Evolutionary conservation across 2,888 invertebrate genomes (phyloP).

Genomic region (Prosopocoilus inquinatus): DNA sequence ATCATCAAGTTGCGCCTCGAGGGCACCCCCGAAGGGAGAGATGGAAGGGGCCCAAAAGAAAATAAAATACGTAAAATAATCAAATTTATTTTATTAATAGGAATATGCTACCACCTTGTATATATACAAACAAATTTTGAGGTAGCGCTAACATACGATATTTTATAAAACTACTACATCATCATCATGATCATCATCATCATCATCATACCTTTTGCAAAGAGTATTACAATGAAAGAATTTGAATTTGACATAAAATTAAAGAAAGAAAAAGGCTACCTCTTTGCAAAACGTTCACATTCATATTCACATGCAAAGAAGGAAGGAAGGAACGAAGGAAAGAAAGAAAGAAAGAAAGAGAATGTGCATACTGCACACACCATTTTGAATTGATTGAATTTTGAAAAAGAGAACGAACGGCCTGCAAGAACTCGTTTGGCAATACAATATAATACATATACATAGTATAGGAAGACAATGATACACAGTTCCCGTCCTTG

Average conservation of each 20-base stretch:
- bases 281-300: constrained; percentile 17
- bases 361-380: too few relatives aligned
- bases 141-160: constrained; percentile 46
- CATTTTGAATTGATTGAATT: constrained; percentile 34
- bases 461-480: constrained; percentile 36
- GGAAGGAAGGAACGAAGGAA: too few relatives aligned
- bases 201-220: constrained; percentile 14
- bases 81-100: constrained; percentile 41
- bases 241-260: constrained; percentile 16
- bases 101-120: constrained; percentile 50
- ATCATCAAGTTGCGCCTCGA: too few relatives aligned
- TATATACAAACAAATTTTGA: constrained; percentile 42
- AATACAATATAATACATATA: too few relatives aligned
- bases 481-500: constrained; percentile 17
- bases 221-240: constrained; percentile 15
- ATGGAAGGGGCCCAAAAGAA: not conserved
- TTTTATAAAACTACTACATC: constrained; percentile 25
- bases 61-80: constrained; percentile 20
- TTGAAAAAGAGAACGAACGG: constrained; percentile 23
- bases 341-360: too few relatives aligned
- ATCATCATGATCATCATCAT: too few relatives aligned
- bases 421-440: constrained; percentile 36
- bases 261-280: constrained; percentile 8
- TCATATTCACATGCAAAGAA: too few relatives aligned
- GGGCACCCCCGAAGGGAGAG: too few relatives aligned